A percentile compares a stretch with the other conserved stretches of the same genome.
Evolutionary conservation across 2,113 vertebrate genomes (phyloP).

Genomic region (Siniperca knerii): DNA sequence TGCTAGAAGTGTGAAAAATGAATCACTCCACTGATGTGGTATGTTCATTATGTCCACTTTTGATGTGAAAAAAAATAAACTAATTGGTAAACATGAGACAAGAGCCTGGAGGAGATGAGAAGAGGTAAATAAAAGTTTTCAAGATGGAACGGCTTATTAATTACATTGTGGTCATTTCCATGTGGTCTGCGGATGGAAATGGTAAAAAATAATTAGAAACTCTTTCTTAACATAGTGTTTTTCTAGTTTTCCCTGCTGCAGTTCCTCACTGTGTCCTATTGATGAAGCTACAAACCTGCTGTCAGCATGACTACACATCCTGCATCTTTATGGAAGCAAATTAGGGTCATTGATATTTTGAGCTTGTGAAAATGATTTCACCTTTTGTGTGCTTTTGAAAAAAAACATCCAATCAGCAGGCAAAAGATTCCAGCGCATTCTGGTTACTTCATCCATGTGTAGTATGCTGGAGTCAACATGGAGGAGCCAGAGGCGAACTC

Average conservation of each 20-base stretch:
- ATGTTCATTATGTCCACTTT: slow-evolving; percentile 62
- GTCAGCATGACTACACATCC: slow-evolving; percentile 40
- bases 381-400: no score
- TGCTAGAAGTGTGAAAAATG: slow-evolving; percentile 65
- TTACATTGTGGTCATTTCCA: background rate
- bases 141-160: slow-evolving; percentile 16
- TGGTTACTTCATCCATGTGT: no score
- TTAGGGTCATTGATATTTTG: no score
- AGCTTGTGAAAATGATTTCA: no score
- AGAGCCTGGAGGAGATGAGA: slow-evolving; percentile 31
- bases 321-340: background rate
- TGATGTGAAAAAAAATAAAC: slow-evolving; percentile 35
- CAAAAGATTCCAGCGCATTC: no score
- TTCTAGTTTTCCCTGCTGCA: slow-evolving; percentile 1
- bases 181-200: background rate
- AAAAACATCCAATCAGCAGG: no score
- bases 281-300: slow-evolving; percentile 57
- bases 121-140: slow-evolving; percentile 36
- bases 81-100: slow-evolving; percentile 54
- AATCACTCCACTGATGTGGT: slow-evolving; percentile 41
- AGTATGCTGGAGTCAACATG: no score
- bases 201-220: slow-evolving; percentile 26
- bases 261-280: slow-evolving; percentile 4
- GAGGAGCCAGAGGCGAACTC: no score
- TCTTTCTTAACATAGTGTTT: slow-evolving; percentile 2